phyloP scores from a whole-genome alignment of 2,797 vertebrate genomes.

The Mormyrus hasselquistii region DNA sequence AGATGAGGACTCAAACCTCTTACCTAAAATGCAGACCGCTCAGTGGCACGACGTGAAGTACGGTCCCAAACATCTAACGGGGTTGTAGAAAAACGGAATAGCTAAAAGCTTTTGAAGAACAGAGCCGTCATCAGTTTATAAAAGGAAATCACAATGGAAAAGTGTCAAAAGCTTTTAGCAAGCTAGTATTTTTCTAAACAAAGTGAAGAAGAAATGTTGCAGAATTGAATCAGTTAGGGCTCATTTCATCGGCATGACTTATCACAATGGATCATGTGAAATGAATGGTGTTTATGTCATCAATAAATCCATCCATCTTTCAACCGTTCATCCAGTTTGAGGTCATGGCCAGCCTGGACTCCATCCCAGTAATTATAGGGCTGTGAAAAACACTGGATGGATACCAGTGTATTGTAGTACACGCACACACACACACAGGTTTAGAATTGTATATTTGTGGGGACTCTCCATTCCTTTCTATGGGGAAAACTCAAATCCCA shows the following conservation, averaged over 20 bases:
- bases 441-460: not conserved
- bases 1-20: not conserved
- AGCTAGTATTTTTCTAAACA: slow-evolving; percentile 12
- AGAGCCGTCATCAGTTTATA: not conserved
- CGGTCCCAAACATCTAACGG: not conserved
- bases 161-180: slow-evolving; percentile 13
- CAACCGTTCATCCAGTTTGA: not conserved
- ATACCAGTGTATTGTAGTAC: not conserved
- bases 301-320: not conserved
- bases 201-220: not conserved
- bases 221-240: not conserved
- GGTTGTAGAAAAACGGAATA: not conserved
- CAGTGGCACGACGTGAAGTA: not conserved
- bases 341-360: not conserved
- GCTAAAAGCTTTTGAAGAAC: not conserved
- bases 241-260: not conserved
- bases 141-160: not conserved
- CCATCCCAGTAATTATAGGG: not conserved
- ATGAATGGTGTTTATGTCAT: not conserved
- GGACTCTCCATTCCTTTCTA: not conserved
- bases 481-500: not conserved
- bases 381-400: not conserved
- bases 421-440: not conserved
- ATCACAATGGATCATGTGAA: not conserved
- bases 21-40: not conserved